A percentile compares a stretch with the other conserved stretches of the same genome.
Evolutionary conservation across 2,888 invertebrate species (phyloP).

Genomic region (Coleophora flavipennella): DNA sequence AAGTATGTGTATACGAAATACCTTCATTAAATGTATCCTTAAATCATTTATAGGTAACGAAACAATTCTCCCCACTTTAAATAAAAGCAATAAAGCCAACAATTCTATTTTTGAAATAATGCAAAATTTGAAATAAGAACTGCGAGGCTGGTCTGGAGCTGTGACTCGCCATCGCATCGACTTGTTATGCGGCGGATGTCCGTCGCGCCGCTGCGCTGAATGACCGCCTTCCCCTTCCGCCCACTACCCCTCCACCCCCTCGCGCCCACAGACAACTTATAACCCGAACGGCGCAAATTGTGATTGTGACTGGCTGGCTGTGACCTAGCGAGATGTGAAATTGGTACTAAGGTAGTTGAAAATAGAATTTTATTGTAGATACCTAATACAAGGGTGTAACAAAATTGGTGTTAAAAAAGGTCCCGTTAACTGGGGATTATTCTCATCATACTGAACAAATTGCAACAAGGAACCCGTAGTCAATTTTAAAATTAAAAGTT

Average conservation of each 20-base stretch:
- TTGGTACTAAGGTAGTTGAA: constrained; percentile 8
- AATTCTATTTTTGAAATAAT: constrained; percentile 43
- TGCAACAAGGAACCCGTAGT: too few species aligned
- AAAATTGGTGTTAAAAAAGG: too few species aligned
- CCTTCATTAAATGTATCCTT: too few species aligned
- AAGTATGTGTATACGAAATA: too few species aligned
- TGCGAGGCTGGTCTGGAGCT: too few species aligned
- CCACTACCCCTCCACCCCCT: constrained; percentile 29
- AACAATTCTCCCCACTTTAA: too few species aligned
- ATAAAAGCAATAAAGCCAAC: constrained; percentile 13
- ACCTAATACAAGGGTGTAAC: too few species aligned
- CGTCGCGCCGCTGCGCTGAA: constrained; percentile 72
- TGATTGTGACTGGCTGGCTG: constrained; percentile 67
- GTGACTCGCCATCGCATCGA: constrained; percentile 66
- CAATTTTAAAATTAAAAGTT: too few species aligned
- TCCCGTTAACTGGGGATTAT: too few species aligned
- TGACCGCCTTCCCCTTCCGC: constrained; percentile 70
- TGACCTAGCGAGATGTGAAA: constrained; percentile 48
- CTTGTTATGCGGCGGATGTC: constrained; percentile 74
- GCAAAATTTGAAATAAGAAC: constrained; percentile 60
- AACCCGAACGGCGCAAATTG: constrained; percentile 67
- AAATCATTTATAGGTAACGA: too few species aligned
- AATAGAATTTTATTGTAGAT: too few species aligned
- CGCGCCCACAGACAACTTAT: constrained; percentile 39
- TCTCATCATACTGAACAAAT: too few species aligned